phyloP scores from a whole-genome alignment of 1,140 invertebrate species.

The Bombus polaris region DNA sequence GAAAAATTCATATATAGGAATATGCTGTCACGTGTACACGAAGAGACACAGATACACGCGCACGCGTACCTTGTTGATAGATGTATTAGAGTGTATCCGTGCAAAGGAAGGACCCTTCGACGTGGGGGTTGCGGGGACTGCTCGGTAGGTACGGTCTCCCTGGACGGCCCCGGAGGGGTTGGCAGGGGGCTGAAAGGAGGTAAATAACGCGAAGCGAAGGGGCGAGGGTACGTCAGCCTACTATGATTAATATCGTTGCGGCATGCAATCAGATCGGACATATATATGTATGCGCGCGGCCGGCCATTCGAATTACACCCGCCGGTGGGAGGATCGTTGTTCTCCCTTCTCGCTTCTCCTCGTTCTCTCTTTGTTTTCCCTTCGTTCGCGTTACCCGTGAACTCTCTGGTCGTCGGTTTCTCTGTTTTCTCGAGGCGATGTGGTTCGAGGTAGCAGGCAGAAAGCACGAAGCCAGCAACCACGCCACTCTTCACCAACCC shows the following conservation, averaged over 20 bases:
- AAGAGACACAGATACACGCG: background rate
- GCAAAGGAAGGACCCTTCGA: constrained; percentile 33
- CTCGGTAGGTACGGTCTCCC: constrained; percentile 56
- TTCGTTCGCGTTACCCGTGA: background rate
- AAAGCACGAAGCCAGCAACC: constrained; percentile 10
- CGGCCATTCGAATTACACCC: constrained; percentile 67
- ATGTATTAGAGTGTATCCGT: background rate
- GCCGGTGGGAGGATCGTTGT: constrained; percentile 44
- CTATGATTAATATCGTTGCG: constrained; percentile 80
- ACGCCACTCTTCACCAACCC: background rate
- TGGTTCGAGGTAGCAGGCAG: constrained; percentile 8
- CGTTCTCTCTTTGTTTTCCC: background rate
- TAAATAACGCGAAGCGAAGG: constrained; percentile 76
- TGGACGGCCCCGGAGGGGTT: constrained; percentile 61
- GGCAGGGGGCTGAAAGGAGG: constrained; percentile 70
- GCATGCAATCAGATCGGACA: constrained; percentile 80
- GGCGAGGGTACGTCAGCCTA: constrained; percentile 77
- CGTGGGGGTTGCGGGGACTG: constrained; percentile 46
- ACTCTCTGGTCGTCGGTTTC: background rate
- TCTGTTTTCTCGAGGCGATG: constrained; percentile 35
- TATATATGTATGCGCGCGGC: constrained; percentile 60
- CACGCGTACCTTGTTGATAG: background rate
- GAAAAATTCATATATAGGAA: constrained; percentile 31
- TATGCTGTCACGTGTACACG: constrained; percentile 5
- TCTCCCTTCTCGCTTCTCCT: background rate